Conservation (phyloP, 1,140 invertebrate genomes). For the Varroa destructor region DNA sequence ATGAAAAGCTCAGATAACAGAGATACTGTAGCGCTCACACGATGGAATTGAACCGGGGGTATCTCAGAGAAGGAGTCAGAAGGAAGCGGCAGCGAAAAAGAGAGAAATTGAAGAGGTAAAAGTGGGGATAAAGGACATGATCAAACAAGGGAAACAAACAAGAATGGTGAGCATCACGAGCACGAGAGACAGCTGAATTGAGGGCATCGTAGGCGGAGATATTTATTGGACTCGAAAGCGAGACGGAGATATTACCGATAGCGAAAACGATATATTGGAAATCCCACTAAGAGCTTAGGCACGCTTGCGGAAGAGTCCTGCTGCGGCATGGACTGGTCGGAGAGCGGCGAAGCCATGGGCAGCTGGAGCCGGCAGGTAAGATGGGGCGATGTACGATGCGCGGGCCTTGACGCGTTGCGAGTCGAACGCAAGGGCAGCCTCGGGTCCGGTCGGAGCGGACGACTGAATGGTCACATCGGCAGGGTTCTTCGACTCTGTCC, state of each 20-base stretch:
- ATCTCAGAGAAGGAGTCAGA: too few relatives aligned
- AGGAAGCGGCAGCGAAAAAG: too few relatives aligned
- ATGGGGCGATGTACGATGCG: background rate
- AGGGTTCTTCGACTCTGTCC: slow-evolving; percentile 26
- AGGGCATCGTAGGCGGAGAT: background rate
- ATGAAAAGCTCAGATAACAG: too few relatives aligned
- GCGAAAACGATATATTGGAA: background rate
- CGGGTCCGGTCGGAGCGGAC: slow-evolving; percentile 20
- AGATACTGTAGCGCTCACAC: too few relatives aligned
- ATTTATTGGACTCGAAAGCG: slow-evolving; percentile 7
- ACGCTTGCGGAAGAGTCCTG: slow-evolving; percentile 1
- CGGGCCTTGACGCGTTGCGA: slow-evolving; percentile 17
- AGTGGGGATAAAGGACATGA: background rate
- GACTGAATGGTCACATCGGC: slow-evolving; percentile 26
- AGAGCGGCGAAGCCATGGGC: slow-evolving; percentile 23
- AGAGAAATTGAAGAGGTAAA: too few relatives aligned
- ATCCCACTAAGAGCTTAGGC: slow-evolving; percentile 12
- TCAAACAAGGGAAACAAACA: background rate
- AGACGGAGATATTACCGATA: background rate
- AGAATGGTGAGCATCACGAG: background rate
- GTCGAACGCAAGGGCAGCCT: slow-evolving; percentile 15
- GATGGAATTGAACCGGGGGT: too few relatives aligned
- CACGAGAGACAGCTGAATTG: too few relatives aligned
- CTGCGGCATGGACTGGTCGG: slow-evolving; percentile 1
- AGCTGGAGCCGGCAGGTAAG: slow-evolving; percentile 15